Base-by-base conservation (phyloP, 2,888 invertebrate species). In the Anthrax anthrax region DNA sequence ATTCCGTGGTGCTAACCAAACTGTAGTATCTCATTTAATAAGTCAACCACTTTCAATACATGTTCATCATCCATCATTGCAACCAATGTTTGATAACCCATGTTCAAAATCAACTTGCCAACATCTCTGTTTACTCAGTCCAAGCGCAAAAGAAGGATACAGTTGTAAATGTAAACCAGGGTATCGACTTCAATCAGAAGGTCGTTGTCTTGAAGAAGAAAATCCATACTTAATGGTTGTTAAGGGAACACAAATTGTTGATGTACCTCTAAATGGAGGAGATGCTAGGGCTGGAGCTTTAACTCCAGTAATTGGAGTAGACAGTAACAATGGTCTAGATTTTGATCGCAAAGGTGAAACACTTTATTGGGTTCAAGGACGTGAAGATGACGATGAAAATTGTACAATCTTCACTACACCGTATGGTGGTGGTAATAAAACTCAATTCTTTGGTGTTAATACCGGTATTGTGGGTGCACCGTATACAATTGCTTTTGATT, bases 21-120 rank as follows among this genome's bases (percentile, higher is more conserved):
- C 89, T 0, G 91, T 96, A 2, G 88, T 95, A 0, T 91, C 90
- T 0, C 94, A 95, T 64, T 71, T 94, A 47, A 92, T 96, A 54
- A 89, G 90, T 3, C 92, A 95, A 67, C 96, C 96, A 0, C 72
- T 96, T 5, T 94, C 94, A 10, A 89, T 98, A 51, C 91, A 91
- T 59, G 92, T 95, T 0, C 89, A 92, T 57, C 97, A 97, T 67
- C 89, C 92, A 1, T 87, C 91, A 0, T 71, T 96, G 42, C 98
- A 98, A 65, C 95, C 95, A 0, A 69, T 75, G 50, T 73, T 78
- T 16, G 67, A 75, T 0, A 82, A 83, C 52, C 92, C 95, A 0
- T 97, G 97, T 65, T 71, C 65, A 14, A 73, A 73, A 37, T 71
- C 77, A 0, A 72, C 74, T 0, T 98, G 97, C 60, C 83, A 84